Evolutionary conservation across 2,888 invertebrate genomes (phyloP), one percentile per base, ranked within the genome.

Genomic region (Drosophila falleni): DNA sequence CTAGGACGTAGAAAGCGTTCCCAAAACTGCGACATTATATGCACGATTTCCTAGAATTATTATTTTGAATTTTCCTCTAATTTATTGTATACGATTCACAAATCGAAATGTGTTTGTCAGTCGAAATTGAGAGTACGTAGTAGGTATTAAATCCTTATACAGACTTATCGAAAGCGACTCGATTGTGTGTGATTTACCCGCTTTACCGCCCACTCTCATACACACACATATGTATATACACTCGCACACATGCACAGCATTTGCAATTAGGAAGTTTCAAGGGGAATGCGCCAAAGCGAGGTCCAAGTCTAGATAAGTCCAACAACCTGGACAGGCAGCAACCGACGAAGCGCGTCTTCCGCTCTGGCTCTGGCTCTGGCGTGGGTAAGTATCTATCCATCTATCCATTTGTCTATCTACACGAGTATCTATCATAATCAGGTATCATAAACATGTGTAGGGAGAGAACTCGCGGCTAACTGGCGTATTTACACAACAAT

Each of bases 181-280:
- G 78, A 78, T 66, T 62, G 16, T 15, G 16, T 44, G 11, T 11
- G 16, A 56, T 58, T 51, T 50, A 23, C 54, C 44, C 10, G 16
- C 4, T 19, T 23, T 10, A 31, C 13, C 54, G 13, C 16, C 39
- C 53, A 26, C 13, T n/a, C n/a, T 11, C 19, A 51, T 16, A 13
- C 26, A 53, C 26, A 11, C 11, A 29, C 1, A 5, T 29, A 6
- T 29, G 2, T 29, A 8, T 31, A 23, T 23, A 23, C 23, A 47
- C 50, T 8, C 29, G 10, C 33, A 51, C 11, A 31, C 19, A 23
- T 5, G 16, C 15, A 37, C 0, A 53, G 23, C 37, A 42, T 50
- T 60, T 33, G 44, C 61, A 85, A 85, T 89, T 87, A 87, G 82
- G 72, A 77, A 71, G 69, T 89, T 75, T 79, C 85, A 86, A 86